Conservation (phyloP, 2,888 invertebrate species). For the Hypomecis punctinalis region DNA sequence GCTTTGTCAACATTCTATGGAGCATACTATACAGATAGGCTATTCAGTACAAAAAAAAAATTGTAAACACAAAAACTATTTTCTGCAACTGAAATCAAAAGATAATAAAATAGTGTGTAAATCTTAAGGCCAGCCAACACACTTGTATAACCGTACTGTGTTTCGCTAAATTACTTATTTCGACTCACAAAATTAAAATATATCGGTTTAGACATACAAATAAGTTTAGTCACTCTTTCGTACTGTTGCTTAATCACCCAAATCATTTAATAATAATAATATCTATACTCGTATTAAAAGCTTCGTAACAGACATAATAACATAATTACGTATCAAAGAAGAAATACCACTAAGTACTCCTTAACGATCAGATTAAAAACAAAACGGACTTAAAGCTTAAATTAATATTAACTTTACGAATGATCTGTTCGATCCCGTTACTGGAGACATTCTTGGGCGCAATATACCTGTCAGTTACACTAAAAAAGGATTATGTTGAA, state of each 20-base stretch:
- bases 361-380: slow-evolving; percentile 19
- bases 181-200: too few species aligned
- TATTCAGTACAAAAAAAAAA: too few species aligned
- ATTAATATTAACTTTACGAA: slow-evolving; percentile 42
- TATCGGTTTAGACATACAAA: too few species aligned
- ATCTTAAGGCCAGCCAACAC: too few species aligned
- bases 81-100: too few species aligned
- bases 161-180: too few species aligned
- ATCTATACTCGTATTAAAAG: neutral
- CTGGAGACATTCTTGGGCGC: slow-evolving; percentile 52
- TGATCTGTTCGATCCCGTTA: slow-evolving; percentile 41
- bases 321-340: slow-evolving; percentile 9
- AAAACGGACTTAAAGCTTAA: slow-evolving; percentile 31
- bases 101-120: too few species aligned
- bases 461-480: slow-evolving; percentile 54
- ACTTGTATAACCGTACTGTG: too few species aligned
- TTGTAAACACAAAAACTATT: too few species aligned
- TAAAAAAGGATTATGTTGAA: slow-evolving; percentile 58
- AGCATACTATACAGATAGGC: too few species aligned
- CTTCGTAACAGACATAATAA: slow-evolving; percentile 3
- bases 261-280: neutral
- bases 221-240: neutral
- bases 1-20: too few species aligned
- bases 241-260: neutral
- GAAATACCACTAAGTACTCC: slow-evolving; percentile 9